Base-by-base conservation (phyloP, 2,797 vertebrate species). In the Clarias platycephalus region DNA sequence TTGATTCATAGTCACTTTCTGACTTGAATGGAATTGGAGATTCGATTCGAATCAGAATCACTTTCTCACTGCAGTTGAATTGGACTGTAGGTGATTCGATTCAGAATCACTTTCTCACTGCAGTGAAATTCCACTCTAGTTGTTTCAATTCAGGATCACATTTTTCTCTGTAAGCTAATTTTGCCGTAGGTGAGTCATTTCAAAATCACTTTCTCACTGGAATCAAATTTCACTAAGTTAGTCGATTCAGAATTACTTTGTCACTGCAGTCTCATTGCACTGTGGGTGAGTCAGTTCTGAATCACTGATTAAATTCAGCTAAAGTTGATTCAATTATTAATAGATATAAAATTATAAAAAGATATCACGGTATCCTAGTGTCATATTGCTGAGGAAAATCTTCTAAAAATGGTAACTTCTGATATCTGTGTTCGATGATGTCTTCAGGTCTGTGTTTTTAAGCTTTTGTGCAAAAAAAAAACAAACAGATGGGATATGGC, bases 401-500 rank as follows among this genome's bases (percentile, higher is more conserved):
- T 71, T 37, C 22, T 44, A 10, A 4, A 71, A 75, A 49, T 5
- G n/a, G 15, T 75, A 44, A 53, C 1, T 58, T 1, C 28, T 58
- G 28, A 34, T 57, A 7, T 28, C 8, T 10, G 22, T n/a, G 3
- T 40, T 20, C 40, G 76, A 78, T 78, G 40, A 37, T 20, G 1
- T 49, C 1, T 49, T 12, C 58, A 44, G 13, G 24, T 63, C 24
- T 80, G 77, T 49, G 60, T 78, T 76, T 78, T 76, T 76, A 34
- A 18, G 28, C 49, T 22, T 8, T 58, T 26, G 31, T 77, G 58
- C 34, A 3, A 12, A 58, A 58, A 12, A 77, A 64, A 49, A 80
- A 80, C 37, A 49, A 80, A 80, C 37, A 79, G 60, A 7, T 64
- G 60, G 77, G 64, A 49, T 44, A 49, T 9, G 24, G 60, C 9